These are phyloP conservation scores for Phenacoccus solenopsis DNA, from an alignment of 1,140 invertebrate genomes.

Conservation along the genomic window DNA sequence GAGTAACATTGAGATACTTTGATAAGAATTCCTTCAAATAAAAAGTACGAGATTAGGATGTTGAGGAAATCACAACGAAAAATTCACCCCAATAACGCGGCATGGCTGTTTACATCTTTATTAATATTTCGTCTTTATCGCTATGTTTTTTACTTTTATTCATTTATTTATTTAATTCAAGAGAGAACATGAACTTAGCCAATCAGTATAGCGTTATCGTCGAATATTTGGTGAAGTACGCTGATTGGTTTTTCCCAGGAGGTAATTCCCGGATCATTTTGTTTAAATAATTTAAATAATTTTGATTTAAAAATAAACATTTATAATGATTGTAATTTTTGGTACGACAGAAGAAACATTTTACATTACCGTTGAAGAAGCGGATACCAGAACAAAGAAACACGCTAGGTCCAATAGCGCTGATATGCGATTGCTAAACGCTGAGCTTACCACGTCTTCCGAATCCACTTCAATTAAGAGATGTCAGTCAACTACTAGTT, in stretches of 20 bases:
- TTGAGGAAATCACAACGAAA: too few relatives aligned
- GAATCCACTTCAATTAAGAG: constrained; percentile 39
- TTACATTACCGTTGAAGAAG: constrained; percentile 25
- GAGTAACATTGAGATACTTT: too few relatives aligned
- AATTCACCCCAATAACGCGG: too few relatives aligned
- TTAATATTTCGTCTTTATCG: too few relatives aligned
- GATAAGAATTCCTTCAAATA: too few relatives aligned
- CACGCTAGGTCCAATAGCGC: constrained; percentile 28
- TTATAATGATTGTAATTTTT: neutral
- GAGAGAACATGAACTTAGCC: constrained; percentile 73
- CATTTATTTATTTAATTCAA: too few relatives aligned
- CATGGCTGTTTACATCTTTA: too few relatives aligned
- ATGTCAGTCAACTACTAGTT: constrained; percentile 50
- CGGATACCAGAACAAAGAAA: constrained; percentile 19
- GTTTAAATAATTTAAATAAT: too few relatives aligned
- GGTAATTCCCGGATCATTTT: constrained; percentile 35
- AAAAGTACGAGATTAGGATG: too few relatives aligned
- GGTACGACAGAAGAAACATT: constrained; percentile 27
- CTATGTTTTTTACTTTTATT: constrained; percentile 4
- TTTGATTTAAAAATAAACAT: too few relatives aligned
- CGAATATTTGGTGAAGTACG: constrained; percentile 72
- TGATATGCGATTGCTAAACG: constrained; percentile 9
- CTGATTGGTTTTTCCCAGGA: constrained; percentile 75
- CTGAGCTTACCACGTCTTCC: neutral
- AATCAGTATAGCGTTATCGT: constrained; percentile 68